Evolutionary conservation across 1,140 invertebrate species (phyloP).

Genomic region (Tribolium madens): DNA sequence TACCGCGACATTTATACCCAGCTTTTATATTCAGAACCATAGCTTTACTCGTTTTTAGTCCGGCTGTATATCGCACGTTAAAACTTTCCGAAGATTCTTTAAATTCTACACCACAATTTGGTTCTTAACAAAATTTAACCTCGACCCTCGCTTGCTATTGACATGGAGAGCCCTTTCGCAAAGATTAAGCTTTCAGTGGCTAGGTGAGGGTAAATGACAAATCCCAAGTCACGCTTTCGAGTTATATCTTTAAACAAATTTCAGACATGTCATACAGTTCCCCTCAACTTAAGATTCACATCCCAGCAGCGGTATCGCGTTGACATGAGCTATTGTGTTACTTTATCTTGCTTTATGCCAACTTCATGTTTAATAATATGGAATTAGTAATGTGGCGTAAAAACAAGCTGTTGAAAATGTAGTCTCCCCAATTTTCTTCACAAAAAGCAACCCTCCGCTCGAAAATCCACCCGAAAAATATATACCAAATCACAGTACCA

Average conservation of each 20-base stretch:
- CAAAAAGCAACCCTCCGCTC: no score
- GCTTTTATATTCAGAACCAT: conserved; percentile 44
- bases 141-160: background rate
- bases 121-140: background rate
- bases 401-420: background rate
- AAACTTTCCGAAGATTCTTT: background rate
- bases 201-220: conserved; percentile 14
- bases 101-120: background rate
- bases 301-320: conserved; percentile 5
- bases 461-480: no score
- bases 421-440: no score
- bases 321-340: conserved; percentile 30
- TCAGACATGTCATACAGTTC: conserved; percentile 25
- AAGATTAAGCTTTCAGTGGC: conserved; percentile 20
- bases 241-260: conserved; percentile 37
- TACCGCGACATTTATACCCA: conserved; percentile 41
- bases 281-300: conserved; percentile 26
- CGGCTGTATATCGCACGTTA: conserved; percentile 1
- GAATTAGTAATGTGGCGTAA: conserved; percentile 12
- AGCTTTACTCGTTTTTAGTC: background rate
- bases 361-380: conserved; percentile 33
- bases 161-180: background rate
- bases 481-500: no score
- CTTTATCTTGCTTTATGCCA: conserved; percentile 35
- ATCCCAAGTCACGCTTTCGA: conserved; percentile 20